phyloP scores from a whole-genome alignment of 2,888 invertebrate species.

The Drosophila setosimentum region DNA sequence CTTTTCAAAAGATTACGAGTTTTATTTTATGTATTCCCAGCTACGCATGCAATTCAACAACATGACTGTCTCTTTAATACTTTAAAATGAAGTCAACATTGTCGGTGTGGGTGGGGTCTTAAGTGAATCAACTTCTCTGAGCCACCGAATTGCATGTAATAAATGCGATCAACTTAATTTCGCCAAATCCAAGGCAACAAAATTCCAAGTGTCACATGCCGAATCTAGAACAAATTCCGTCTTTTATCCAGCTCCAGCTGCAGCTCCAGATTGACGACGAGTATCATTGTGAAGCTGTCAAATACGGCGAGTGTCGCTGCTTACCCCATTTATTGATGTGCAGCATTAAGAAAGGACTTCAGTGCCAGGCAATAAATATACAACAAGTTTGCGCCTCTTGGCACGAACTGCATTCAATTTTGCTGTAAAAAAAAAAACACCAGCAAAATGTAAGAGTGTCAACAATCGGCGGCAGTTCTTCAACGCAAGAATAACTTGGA shows the following conservation, averaged over 20 bases:
- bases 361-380: slow-evolving; percentile 61
- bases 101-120: slow-evolving; percentile 1
- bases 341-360: slow-evolving; percentile 53
- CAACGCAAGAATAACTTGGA: not conserved
- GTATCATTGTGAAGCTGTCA: slow-evolving; percentile 59
- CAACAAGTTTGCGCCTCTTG: slow-evolving; percentile 38
- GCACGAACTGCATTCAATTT: slow-evolving; percentile 57
- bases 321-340: slow-evolving; percentile 68
- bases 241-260: slow-evolving; percentile 10
- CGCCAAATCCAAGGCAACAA: slow-evolving; percentile 42
- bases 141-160: slow-evolving; percentile 64
- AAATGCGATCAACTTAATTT: slow-evolving; percentile 70
- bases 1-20: not conserved
- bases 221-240: slow-evolving; percentile 35
- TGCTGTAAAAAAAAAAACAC: not conserved
- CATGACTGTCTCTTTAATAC: not conserved
- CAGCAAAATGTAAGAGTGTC: not conserved
- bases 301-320: slow-evolving; percentile 61
- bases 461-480: not conserved
- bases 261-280: slow-evolving; percentile 24
- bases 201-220: slow-evolving; percentile 25
- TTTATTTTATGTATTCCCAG: not conserved
- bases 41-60: not conserved
- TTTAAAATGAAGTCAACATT: slow-evolving; percentile 22
- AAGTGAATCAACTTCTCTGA: slow-evolving; percentile 38